Base-by-base conservation (phyloP, 2,888 invertebrate genomes). In the Drosophila atripex region DNA sequence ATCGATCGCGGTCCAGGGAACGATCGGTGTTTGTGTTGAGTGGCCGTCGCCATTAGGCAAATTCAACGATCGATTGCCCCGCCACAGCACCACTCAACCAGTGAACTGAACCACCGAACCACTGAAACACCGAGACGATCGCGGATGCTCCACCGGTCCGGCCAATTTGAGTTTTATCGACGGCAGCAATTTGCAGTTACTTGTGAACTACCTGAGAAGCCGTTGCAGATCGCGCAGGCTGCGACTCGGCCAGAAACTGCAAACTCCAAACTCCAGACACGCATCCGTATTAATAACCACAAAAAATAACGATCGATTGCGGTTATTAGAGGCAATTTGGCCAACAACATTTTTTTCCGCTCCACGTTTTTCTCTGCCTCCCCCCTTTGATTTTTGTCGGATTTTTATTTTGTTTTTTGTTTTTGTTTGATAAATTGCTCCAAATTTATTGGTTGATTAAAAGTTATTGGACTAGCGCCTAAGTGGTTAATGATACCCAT, bases 181-280 rank as follows among this genome's bases (percentile, higher is more conserved):
- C 86, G 78, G 84, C 80, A 85, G 88, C 88, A 90, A 90, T 90
- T 90, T 89, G 89, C 89, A 88, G 88, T 89, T 90, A 90, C 89
- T 89, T 90, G 90, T 83, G 88, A 90, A 90, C 90, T 90, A 90
- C 89, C 87, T 90, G 89, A 89, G 90, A 86, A 90, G 90, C 90
- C 75, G 80, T 86, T 86, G 85, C 75, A 56, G 49, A 60, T 57
- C 58, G 73, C 58, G 73, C 70, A 47, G n/a, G 18, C 16, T 35
- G 39, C 38, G n/a, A 41, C 50, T 32, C 25, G 18, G 39, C 57
- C n/a, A 38, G 12, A 56, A 41, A 25, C 59, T 50, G 76, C 21
- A 14, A 18, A n/a, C 35, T 41, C 21, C 53, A 61, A 61, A 47
- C 32, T 52, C 41, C 70, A 59, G 55, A 60, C 76, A 75, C 76